Conservation (phyloP, 2,113 vertebrate genomes). For the Mungos mungo region DNA sequence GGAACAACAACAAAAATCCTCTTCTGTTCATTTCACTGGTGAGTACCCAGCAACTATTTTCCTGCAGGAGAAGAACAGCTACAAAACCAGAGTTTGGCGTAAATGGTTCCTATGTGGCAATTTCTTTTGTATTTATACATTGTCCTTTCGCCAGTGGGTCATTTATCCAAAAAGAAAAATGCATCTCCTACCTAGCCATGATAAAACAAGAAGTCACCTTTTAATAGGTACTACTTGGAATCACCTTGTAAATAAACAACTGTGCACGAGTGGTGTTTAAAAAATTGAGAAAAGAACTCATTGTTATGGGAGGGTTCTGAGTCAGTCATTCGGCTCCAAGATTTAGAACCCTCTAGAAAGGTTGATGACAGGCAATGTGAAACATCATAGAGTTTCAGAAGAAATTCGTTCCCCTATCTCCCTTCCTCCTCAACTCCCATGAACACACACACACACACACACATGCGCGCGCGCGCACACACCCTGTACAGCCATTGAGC, state of each 20-base stretch:
- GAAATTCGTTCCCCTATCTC: not conserved
- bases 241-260: conserved; percentile 24
- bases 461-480: not conserved
- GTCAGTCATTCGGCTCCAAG: not conserved
- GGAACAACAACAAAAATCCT: not conserved
- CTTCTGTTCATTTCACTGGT: not conserved
- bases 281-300: not conserved
- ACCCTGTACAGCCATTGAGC: not conserved
- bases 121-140: not conserved
- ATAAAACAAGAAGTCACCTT: not conserved
- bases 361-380: not conserved
- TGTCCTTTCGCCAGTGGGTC: not conserved
- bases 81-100: not conserved
- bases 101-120: not conserved
- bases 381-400: conserved; percentile 2
- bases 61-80: not conserved
- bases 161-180: not conserved
- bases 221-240: not conserved
- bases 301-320: not conserved
- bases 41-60: not conserved
- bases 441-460: not conserved
- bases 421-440: not conserved
- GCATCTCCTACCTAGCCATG: no score
- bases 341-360: conserved; percentile 16
- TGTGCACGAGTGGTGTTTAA: not conserved